phyloP scores from a whole-genome alignment of 2,888 invertebrate species.

The Eristalinus sepulchralis region DNA sequence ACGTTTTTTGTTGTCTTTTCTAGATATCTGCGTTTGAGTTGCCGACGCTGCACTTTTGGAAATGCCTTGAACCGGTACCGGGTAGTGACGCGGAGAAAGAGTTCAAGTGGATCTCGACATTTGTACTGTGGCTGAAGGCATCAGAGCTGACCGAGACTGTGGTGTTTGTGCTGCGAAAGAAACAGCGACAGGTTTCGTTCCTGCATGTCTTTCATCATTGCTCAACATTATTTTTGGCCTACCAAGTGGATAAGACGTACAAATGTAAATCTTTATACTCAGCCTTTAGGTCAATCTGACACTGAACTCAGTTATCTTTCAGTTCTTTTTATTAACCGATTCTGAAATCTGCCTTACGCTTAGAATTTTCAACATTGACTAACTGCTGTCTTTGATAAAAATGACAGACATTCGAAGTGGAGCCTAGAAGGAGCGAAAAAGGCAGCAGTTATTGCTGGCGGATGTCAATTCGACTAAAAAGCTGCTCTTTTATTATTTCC shows the following conservation, averaged over 20 bases:
- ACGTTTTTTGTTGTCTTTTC: neutral
- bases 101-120: slow-evolving; percentile 82
- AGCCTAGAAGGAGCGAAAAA: no score
- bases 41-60: slow-evolving; percentile 73
- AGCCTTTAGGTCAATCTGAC: neutral
- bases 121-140: slow-evolving; percentile 85
- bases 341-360: no score
- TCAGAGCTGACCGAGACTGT: slow-evolving; percentile 86
- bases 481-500: no score
- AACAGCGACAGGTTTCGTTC: slow-evolving; percentile 86
- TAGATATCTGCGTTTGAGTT: slow-evolving; percentile 74
- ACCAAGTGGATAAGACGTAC: slow-evolving; percentile 84
- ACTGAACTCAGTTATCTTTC: neutral
- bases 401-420: no score
- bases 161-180: slow-evolving; percentile 88
- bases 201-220: slow-evolving; percentile 89
- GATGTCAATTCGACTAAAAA: no score
- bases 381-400: no score
- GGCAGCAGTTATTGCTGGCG: no score
- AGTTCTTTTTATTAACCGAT: no score
- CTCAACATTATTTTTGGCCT: slow-evolving; percentile 83
- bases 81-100: slow-evolving; percentile 63
- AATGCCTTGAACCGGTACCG: slow-evolving; percentile 71
- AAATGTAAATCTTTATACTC: slow-evolving; percentile 83
- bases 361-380: no score